Evolutionary conservation across 2,797 vertebrate species (phyloP).

Genomic region (Rachycentron canadum): DNA sequence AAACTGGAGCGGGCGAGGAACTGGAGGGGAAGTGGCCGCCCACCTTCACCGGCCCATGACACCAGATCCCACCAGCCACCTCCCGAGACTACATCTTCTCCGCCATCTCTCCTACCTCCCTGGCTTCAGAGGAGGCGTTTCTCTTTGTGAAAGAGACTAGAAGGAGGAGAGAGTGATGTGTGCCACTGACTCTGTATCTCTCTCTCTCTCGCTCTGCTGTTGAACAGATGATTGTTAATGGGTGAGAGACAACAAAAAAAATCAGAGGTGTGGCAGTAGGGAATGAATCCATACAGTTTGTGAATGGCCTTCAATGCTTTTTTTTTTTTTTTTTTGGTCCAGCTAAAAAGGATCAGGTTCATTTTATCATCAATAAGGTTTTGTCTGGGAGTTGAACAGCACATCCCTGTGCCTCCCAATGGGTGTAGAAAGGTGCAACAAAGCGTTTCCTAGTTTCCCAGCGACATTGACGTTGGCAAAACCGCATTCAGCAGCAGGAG

Average conservation of each 20-base stretch:
- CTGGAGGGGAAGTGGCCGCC: slow-evolving; percentile 7
- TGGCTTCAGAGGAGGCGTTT: neutral
- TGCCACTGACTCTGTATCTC: too few relatives aligned
- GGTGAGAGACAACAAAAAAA: neutral
- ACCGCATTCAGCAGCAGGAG: neutral
- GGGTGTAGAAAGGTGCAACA: too few relatives aligned
- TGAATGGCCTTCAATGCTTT: neutral
- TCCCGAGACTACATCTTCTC: neutral
- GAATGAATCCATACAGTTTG: neutral
- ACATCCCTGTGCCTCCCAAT: neutral
- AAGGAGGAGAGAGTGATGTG: neutral
- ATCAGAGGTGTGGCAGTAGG: neutral
- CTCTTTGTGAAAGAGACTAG: neutral
- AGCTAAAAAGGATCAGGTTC: neutral
- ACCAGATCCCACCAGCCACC: neutral
- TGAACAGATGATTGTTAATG: neutral
- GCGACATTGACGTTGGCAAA: neutral
- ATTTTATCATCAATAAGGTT: neutral
- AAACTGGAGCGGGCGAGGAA: neutral
- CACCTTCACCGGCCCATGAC: neutral
- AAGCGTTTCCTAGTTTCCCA: neutral
- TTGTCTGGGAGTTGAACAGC: neutral
- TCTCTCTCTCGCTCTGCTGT: neutral
- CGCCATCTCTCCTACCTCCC: neutral
- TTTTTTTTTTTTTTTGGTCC: neutral